phyloP scores from a whole-genome alignment of 37 sponge, comb jelly and placozoan genomes.

The Dysidea cf. avara region DNA sequence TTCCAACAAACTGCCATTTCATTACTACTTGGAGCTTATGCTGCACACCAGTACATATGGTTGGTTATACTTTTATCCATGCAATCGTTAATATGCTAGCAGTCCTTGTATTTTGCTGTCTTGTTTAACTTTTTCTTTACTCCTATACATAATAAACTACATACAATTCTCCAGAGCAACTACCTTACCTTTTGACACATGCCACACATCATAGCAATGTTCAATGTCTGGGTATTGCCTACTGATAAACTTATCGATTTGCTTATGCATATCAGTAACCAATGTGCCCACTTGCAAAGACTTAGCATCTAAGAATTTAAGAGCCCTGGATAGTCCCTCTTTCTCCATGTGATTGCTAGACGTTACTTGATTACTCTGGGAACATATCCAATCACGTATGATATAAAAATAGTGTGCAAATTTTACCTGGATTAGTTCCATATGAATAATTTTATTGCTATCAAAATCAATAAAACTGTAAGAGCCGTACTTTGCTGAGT shows the following conservation, averaged over 20 bases:
- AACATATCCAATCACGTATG: background rate
- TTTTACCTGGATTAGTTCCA: constrained; percentile 15
- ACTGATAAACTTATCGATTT: constrained; percentile 27
- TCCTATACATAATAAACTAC: background rate
- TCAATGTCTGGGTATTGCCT: background rate
- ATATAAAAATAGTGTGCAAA: background rate
- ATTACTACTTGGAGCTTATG: background rate
- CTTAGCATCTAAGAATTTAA: constrained; percentile 3
- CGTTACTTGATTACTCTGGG: constrained; percentile 37
- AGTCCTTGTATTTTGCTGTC: constrained; percentile 46
- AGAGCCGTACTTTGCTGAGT: constrained; percentile 32
- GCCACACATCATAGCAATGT: constrained; percentile 38
- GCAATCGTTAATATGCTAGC: constrained; percentile 39
- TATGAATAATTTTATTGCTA: background rate
- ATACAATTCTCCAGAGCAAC: background rate
- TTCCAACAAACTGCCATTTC: constrained; percentile 5
- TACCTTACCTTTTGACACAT: constrained; percentile 31
- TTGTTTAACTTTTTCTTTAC: constrained; percentile 27
- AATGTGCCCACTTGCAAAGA: constrained; percentile 5
- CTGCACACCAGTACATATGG: constrained; percentile 57
- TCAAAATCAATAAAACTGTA: constrained; percentile 22
- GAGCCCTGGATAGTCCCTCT: constrained; percentile 24
- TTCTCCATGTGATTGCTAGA: constrained; percentile 39
- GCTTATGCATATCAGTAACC: constrained; percentile 27
- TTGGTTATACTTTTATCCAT: constrained; percentile 46